Percentiles rank a stretch among this genome's conserved stretches.
phyloP scores from a whole-genome alignment of 2,797 vertebrate genomes.

The Cyclura pinguis region DNA sequence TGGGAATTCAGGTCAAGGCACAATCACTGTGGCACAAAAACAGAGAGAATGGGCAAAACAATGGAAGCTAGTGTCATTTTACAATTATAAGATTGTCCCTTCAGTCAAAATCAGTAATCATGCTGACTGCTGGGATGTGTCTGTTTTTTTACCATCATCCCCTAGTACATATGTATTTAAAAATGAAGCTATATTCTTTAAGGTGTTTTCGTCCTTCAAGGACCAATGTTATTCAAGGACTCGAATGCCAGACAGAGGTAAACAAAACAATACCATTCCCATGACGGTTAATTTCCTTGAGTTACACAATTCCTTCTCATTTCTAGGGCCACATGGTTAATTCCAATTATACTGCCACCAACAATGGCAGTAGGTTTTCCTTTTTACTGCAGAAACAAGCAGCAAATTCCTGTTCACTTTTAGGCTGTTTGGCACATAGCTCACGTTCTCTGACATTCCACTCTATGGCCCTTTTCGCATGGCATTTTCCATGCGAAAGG shows the following conservation, averaged over 20 bases:
- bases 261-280: background rate
- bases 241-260: background rate
- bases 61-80: background rate
- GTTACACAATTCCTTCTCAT: background rate
- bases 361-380: background rate
- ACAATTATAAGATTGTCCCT: background rate
- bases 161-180: too few relatives aligned
- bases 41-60: background rate
- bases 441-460: background rate
- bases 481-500: too few relatives aligned
- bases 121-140: background rate
- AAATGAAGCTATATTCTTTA: background rate
- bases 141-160: background rate
- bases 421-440: slow-evolving; percentile 5
- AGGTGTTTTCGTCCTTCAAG: background rate
- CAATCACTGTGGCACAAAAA: background rate
- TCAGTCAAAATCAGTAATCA: background rate
- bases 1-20: background rate
- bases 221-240: background rate
- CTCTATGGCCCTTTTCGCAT: too few relatives aligned
- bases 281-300: background rate
- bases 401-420: slow-evolving; percentile 13
- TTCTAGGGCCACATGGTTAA: too few relatives aligned
- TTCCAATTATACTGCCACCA: background rate
- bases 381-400: background rate